phyloP scores from a whole-genome alignment of 2,888 invertebrate genomes.

The Agelastica alni region DNA sequence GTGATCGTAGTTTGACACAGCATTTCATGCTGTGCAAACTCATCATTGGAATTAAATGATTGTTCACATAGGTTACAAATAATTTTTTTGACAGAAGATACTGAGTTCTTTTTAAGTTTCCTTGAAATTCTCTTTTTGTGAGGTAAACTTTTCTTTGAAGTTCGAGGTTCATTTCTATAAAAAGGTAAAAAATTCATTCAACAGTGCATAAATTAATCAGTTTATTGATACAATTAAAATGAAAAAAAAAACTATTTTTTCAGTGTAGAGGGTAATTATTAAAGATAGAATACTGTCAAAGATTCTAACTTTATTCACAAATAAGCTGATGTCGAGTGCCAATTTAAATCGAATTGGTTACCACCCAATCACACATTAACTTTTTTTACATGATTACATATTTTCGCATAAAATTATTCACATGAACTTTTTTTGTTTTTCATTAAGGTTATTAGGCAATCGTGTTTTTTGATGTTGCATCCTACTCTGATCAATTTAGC shows the following conservation, averaged over 20 bases:
- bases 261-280: too few species aligned
- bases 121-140: constrained; percentile 85
- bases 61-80: constrained; percentile 59
- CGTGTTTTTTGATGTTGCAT: too few species aligned
- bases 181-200: background rate
- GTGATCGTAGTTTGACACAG: constrained; percentile 54
- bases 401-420: too few species aligned
- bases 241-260: background rate
- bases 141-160: constrained; percentile 71
- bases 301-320: too few species aligned
- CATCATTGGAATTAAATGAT: constrained; percentile 54
- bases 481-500: too few species aligned
- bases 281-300: too few species aligned
- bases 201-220: background rate
- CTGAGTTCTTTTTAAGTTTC: constrained; percentile 64
- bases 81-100: constrained; percentile 46
- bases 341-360: too few species aligned
- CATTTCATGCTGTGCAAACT: constrained; percentile 59
- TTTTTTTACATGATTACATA: too few species aligned
- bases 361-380: too few species aligned
- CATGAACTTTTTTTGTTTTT: too few species aligned
- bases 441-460: too few species aligned
- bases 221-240: background rate
- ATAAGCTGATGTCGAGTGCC: too few species aligned
- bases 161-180: constrained; percentile 47